Evolutionary conservation across 2,888 invertebrate species (phyloP).

Genomic region (Synergus gifuensis): DNA sequence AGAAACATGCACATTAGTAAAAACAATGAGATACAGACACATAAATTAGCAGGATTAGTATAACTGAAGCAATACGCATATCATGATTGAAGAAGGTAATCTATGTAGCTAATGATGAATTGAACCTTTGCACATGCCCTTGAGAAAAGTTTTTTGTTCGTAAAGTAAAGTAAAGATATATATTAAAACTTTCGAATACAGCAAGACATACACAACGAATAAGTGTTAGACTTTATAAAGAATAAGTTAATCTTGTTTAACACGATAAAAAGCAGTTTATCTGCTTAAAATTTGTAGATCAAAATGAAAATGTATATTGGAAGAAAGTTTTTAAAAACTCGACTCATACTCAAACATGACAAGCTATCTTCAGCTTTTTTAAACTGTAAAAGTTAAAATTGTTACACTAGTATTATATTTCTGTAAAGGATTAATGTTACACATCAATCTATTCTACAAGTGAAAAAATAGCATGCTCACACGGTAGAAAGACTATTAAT

Average conservation of each 20-base stretch:
- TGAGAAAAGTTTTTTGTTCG: background rate
- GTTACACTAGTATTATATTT: background rate
- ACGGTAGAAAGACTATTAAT: conserved; percentile 60
- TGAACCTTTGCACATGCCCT: background rate
- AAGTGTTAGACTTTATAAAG: background rate
- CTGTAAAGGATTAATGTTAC: conserved; percentile 10
- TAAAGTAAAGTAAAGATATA: background rate
- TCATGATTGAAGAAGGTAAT: background rate
- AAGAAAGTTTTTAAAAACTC: no score
- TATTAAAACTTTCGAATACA: background rate
- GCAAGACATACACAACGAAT: background rate
- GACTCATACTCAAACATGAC: background rate
- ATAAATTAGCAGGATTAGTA: conserved; percentile 29
- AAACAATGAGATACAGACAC: conserved; percentile 27
- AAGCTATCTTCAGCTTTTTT: background rate
- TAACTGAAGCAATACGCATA: background rate
- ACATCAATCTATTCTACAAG: conserved; percentile 37
- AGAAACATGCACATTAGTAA: conserved; percentile 37
- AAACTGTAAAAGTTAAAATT: background rate
- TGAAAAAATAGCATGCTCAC: conserved; percentile 62
- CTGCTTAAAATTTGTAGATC: no score
- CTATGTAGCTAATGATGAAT: background rate
- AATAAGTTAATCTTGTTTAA: background rate
- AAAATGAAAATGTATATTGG: no score
- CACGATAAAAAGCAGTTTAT: background rate